Percentiles rank a stretch among this genome's conserved stretches.
These are phyloP conservation scores for Lathamus discolor DNA, from an alignment of 2,113 vertebrate genomes.

Conservation along the genomic window DNA sequence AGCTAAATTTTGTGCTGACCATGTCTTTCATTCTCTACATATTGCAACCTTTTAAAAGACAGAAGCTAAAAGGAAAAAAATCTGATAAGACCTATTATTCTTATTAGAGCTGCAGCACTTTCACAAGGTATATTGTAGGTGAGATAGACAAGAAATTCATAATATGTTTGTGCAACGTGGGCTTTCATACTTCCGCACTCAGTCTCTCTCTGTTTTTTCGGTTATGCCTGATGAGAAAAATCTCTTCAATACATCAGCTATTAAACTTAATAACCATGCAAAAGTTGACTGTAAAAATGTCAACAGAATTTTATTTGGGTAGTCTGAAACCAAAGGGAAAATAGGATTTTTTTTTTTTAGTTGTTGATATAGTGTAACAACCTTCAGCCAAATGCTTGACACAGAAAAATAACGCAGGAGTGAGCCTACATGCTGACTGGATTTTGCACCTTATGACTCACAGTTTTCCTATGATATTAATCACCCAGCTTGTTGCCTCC, in stretches of 20 bases:
- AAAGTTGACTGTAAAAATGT: constrained; percentile 43
- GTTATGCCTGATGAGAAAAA: constrained; percentile 21
- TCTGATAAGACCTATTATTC: constrained; percentile 46
- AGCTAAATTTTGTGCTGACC: background rate
- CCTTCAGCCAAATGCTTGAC: background rate
- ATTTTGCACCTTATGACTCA: background rate
- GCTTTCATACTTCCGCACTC: background rate
- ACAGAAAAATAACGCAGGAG: background rate
- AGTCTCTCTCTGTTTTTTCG: background rate
- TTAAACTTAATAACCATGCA: constrained; percentile 41
- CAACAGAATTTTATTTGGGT: constrained; percentile 14
- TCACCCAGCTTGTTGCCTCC: background rate
- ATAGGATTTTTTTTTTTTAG: background rate
- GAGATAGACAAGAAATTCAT: constrained; percentile 61
- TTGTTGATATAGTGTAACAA: background rate
- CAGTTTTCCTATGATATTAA: background rate
- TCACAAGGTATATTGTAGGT: background rate
- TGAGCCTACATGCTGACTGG: background rate
- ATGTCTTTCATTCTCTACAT: background rate
- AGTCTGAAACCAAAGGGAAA: constrained; percentile 11
- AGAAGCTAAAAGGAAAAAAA: constrained; percentile 36
- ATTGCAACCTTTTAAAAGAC: constrained; percentile 21
- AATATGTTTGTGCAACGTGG: constrained; percentile 6
- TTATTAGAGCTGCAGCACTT: constrained; percentile 36
- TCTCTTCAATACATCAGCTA: constrained; percentile 32